phyloP scores from a whole-genome alignment of 2,888 invertebrate genomes.

The Trissoscelio sp. region DNA sequence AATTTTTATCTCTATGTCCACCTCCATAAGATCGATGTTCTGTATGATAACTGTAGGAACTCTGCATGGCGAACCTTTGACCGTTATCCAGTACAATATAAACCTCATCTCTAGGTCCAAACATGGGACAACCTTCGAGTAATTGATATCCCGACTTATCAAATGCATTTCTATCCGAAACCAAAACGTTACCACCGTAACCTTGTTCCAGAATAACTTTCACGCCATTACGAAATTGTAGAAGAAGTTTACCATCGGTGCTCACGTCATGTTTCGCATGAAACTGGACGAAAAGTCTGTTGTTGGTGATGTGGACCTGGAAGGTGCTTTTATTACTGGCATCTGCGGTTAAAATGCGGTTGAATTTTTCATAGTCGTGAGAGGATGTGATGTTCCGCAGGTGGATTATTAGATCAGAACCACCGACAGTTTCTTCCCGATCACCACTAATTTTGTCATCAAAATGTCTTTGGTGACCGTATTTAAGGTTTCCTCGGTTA shows the following conservation, averaged over 20 bases:
- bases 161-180: slow-evolving; percentile 39
- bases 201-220: slow-evolving; percentile 76
- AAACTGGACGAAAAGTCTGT: slow-evolving; percentile 76
- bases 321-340: slow-evolving; percentile 71
- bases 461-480: slow-evolving; percentile 36
- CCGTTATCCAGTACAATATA: slow-evolving; percentile 77
- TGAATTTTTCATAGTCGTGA: slow-evolving; percentile 74
- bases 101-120: slow-evolving; percentile 73
- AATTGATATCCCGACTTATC: slow-evolving; percentile 31
- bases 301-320: slow-evolving; percentile 71
- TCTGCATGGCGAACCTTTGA: slow-evolving; percentile 76
- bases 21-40: slow-evolving; percentile 73
- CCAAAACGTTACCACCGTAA: slow-evolving; percentile 72
- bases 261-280: slow-evolving; percentile 74
- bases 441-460: slow-evolving; percentile 74
- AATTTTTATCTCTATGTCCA: slow-evolving; percentile 51
- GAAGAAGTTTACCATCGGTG: slow-evolving; percentile 73
- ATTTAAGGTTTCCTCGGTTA: slow-evolving; percentile 42
- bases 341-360: slow-evolving; percentile 73
- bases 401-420: slow-evolving; percentile 71
- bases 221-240: slow-evolving; percentile 77
- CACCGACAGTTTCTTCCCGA: slow-evolving; percentile 74
- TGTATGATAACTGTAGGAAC: slow-evolving; percentile 73
- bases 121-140: slow-evolving; percentile 76
- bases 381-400: slow-evolving; percentile 73